These are phyloP conservation scores for Drosophila bunnanda DNA, from an alignment of 2,888 invertebrate genomes.

Conservation along the genomic window DNA sequence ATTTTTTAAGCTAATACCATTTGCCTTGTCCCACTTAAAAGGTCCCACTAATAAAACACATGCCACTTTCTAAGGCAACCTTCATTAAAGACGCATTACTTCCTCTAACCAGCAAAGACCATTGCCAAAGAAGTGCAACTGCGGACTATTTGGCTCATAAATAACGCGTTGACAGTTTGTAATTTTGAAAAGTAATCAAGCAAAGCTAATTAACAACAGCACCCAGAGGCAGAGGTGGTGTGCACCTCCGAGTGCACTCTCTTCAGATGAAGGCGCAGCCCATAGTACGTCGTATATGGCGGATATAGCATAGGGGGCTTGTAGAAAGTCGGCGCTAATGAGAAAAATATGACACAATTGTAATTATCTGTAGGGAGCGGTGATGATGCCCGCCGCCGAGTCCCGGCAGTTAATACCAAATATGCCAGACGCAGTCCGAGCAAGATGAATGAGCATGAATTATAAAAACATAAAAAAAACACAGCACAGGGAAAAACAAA, in stretches of 20 bases:
- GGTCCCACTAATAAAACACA: constrained; percentile 21
- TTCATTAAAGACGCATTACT: constrained; percentile 40
- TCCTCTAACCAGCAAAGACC: constrained; percentile 13
- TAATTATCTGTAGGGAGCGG: constrained; percentile 64
- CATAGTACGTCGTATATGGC: constrained; percentile 6
- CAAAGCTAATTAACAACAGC: constrained; percentile 78
- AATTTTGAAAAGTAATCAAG: constrained; percentile 81
- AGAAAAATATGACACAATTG: constrained; percentile 82
- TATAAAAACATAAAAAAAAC: constrained; percentile 76
- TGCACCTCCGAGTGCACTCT: constrained; percentile 58
- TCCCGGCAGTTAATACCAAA: constrained; percentile 68
- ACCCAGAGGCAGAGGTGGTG: constrained; percentile 17
- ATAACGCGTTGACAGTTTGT: constrained; percentile 81
- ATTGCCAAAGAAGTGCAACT: constrained; percentile 42
- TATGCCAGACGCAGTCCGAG: constrained; percentile 60
- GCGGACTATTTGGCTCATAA: constrained; percentile 72
- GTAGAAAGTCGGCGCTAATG: constrained; percentile 76
- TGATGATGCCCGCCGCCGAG: constrained; percentile 31
- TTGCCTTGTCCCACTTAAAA: background rate
- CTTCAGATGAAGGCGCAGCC: constrained; percentile 37
- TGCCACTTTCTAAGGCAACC: constrained; percentile 8
- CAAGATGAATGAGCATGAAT: constrained; percentile 77
- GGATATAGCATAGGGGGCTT: constrained; percentile 25
- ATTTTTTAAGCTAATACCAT: background rate
- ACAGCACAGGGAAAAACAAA: constrained; percentile 40